These are phyloP conservation scores for Pomacea maculata DNA, from an alignment of 1,140 invertebrate species.

Conservation along the genomic window DNA sequence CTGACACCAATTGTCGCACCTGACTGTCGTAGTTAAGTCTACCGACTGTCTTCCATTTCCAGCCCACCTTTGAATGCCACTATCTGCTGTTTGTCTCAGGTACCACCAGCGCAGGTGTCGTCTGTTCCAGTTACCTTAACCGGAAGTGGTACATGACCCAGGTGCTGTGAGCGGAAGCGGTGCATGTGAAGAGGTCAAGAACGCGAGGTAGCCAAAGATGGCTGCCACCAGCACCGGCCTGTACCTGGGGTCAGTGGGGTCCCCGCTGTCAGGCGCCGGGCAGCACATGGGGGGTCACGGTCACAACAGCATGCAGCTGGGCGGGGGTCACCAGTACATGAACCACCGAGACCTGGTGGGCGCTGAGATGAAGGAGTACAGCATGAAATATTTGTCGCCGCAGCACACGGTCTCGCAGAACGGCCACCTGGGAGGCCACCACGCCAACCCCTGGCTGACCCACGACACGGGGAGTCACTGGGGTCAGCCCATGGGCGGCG, in stretches of 20 bases:
- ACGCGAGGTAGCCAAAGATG: constrained; percentile 12
- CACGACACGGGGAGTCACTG: constrained; percentile 77
- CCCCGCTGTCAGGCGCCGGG: constrained; percentile 14
- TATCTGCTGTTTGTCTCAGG: constrained; percentile 1
- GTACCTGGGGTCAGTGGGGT: constrained; percentile 21
- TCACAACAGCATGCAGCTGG: constrained; percentile 16
- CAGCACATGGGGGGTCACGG: constrained; percentile 22
- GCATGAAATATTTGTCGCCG: constrained; percentile 93
- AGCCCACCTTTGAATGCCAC: background rate
- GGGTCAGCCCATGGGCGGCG: constrained; percentile 69
- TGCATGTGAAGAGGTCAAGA: background rate
- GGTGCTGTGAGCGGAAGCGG: background rate
- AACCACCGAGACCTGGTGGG: constrained; percentile 26
- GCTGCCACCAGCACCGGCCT: constrained; percentile 30
- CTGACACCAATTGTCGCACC: too few relatives aligned
- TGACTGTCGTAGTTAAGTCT: too few relatives aligned
- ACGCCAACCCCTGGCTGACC: constrained; percentile 82
- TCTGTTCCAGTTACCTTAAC: too few relatives aligned
- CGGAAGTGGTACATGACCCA: too few relatives aligned
- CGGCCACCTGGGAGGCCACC: constrained; percentile 69
- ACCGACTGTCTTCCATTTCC: background rate
- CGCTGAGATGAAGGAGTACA: constrained; percentile 31
- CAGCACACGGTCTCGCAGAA: constrained; percentile 65
- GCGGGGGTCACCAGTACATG: constrained; percentile 19
- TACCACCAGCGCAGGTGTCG: too few relatives aligned